Evolutionary conservation across 2,113 vertebrate genomes (phyloP), one percentile per base, ranked within the genome.

Genomic region (Triplophysa tibetana): DNA sequence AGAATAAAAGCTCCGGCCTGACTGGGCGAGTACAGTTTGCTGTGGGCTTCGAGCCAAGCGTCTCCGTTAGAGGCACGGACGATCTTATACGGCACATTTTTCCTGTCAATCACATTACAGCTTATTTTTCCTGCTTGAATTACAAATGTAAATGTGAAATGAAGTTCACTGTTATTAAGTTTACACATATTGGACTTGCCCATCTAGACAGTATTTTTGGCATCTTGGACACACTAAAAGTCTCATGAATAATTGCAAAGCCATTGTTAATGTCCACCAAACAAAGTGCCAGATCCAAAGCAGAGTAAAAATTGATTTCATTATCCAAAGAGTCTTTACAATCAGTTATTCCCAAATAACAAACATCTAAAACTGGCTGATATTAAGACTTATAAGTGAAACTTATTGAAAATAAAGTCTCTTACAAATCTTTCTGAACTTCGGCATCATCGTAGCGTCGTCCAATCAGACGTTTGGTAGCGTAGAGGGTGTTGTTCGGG

Each of bases 341-440:
- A 7, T 7, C 33, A 38, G 33, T 6, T 38, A 7, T 38, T 38
- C 7, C 33, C 33, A 38, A 38, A 38, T 38, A 38, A 38, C 33
- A 38, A 38, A 5, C 33, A 38, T 50, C 14, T 50, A 50, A 50
- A 50, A 50, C 14, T 13, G 11, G 12, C 48, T 52, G 10, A 38
- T 3, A 26, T 17, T n/a, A 56, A n/a, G 29, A 2, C 8, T 29
- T 29, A 29, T 29, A 29, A 9, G 23, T 50, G 45, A 52, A 52
- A 17, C 54, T n/a, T 8, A n/a, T 8, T 17, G 8, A 19, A n/a
- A 56, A 21, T n/a, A 2, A 19, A 41, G 33, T 41, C 10, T 3
- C 97, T 95, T 85, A 99, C 98, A 97, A 81, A 85, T 99, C 98
- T 87, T 99, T 99, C 89, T 99, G 97, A 54, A 99, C 98, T 85